Evolutionary conservation across 2,797 vertebrate genomes (phyloP).

Genomic region (Fistularia tabacaria): DNA sequence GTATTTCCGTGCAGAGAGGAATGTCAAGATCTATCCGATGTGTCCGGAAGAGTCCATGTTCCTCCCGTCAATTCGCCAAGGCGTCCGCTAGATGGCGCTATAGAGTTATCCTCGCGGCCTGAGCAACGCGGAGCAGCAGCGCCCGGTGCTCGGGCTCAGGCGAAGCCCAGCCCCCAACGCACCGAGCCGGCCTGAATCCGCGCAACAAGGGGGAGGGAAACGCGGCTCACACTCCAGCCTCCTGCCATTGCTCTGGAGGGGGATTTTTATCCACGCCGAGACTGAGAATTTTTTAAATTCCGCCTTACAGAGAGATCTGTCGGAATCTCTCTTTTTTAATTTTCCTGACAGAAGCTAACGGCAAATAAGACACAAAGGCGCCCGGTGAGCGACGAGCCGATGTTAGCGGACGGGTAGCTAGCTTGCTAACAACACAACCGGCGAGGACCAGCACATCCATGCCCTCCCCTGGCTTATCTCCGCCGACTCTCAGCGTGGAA

Average conservation of each 20-base stretch:
- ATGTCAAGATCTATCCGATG: too few species aligned
- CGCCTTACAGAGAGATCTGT: background rate
- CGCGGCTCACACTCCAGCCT: constrained; percentile 46
- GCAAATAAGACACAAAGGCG: constrained; percentile 55
- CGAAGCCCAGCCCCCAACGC: constrained; percentile 66
- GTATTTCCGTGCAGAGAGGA: too few species aligned
- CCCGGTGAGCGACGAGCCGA: constrained; percentile 40
- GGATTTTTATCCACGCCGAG: constrained; percentile 23
- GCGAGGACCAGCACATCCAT: constrained; percentile 43
- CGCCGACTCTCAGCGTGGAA: constrained; percentile 17
- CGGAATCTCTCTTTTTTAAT: too few species aligned
- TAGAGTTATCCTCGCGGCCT: constrained; percentile 16
- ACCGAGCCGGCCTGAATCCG: constrained; percentile 60
- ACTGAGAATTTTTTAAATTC: constrained; percentile 1
- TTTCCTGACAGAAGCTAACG: constrained; percentile 16
- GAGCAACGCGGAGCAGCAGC: constrained; percentile 37
- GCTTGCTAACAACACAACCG: constrained; percentile 60
- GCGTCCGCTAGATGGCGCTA: constrained; percentile 38
- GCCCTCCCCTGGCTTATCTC: constrained; percentile 38
- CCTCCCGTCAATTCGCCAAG: background rate
- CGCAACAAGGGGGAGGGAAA: constrained; percentile 52
- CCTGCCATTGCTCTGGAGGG: constrained; percentile 13
- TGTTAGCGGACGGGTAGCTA: constrained; percentile 51
- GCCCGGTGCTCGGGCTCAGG: constrained; percentile 43
- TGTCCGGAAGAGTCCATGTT: background rate